These are phyloP conservation scores for Mantis religiosa DNA, from an alignment of 2,888 invertebrate genomes.

Conservation along the genomic window DNA sequence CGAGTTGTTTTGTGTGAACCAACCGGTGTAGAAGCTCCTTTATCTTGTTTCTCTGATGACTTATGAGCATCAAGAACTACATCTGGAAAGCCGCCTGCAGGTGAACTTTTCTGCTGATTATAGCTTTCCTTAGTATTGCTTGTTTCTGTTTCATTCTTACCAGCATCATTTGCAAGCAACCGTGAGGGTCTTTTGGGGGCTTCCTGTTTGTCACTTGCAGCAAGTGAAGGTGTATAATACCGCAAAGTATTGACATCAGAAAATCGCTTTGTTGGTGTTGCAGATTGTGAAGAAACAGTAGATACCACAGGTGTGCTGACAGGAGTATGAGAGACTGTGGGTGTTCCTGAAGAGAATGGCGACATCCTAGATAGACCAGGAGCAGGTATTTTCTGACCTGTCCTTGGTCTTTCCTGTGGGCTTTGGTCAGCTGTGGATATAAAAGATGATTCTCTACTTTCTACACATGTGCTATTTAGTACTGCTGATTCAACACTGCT, in stretches of 20 bases:
- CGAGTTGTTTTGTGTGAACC: not conserved
- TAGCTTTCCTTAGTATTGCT: not conserved
- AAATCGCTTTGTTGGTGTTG: not conserved
- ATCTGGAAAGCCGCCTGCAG: not conserved
- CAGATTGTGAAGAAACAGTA: not conserved
- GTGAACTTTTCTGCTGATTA: not conserved
- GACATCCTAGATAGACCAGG: not conserved
- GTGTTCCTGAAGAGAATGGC: not conserved
- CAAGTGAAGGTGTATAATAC: not conserved
- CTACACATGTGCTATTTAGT: not conserved
- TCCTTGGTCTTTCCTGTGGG: not conserved
- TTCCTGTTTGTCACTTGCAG: not conserved
- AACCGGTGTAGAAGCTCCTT: not conserved
- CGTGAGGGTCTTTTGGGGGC: not conserved
- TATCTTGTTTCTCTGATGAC: not conserved
- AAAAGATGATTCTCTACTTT: not conserved
- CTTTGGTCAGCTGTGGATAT: not conserved
- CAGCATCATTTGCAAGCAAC: not conserved
- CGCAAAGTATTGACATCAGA: not conserved
- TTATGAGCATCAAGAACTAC: constrained; percentile 4
- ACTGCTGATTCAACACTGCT: not conserved
- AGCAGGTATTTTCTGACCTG: not conserved
- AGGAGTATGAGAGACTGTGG: not conserved
- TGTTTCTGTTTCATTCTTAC: not conserved
- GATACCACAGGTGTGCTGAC: not conserved